These are phyloP conservation scores for Dioctria rufipes DNA, from an alignment of 2,888 invertebrate genomes.

Conservation along the genomic window DNA sequence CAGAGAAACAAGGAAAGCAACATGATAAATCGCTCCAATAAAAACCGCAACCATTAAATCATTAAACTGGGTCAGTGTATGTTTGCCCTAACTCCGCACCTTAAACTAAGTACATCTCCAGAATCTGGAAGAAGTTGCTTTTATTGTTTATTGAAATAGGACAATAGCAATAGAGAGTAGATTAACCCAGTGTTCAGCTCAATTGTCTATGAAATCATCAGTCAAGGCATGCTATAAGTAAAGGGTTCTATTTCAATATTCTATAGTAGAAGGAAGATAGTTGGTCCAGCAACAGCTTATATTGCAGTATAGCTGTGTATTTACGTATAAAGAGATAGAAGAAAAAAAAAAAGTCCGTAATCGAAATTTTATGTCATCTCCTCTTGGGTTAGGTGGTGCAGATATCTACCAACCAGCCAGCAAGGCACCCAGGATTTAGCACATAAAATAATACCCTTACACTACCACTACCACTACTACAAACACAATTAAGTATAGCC, in stretches of 20 bases:
- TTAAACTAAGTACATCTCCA: neutral
- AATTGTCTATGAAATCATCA: conserved; percentile 6
- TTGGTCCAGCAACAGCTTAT: conserved; percentile 23
- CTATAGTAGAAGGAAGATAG: neutral
- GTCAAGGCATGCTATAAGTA: neutral
- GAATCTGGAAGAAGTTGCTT: neutral
- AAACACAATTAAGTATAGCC: too few species aligned
- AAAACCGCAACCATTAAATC: conserved; percentile 39
- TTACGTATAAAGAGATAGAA: neutral
- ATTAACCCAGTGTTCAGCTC: neutral
- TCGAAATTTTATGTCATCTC: conserved; percentile 50
- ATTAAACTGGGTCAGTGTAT: conserved; percentile 31
- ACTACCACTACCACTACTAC: too few species aligned
- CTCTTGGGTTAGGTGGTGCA: conserved; percentile 13
- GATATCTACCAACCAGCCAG: neutral
- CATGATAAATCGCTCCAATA: conserved; percentile 14
- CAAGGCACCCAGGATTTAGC: conserved; percentile 15
- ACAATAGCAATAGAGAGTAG: neutral
- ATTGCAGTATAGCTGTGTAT: neutral
- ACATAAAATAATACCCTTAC: conserved; percentile 10
- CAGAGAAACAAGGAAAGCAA: neutral
- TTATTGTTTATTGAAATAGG: neutral
- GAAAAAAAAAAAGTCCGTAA: conserved; percentile 17
- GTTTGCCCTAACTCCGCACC: conserved; percentile 17
- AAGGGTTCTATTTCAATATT: neutral